phyloP scores from a whole-genome alignment of 2,113 vertebrate genomes.

The Sturnira hondurensis region DNA sequence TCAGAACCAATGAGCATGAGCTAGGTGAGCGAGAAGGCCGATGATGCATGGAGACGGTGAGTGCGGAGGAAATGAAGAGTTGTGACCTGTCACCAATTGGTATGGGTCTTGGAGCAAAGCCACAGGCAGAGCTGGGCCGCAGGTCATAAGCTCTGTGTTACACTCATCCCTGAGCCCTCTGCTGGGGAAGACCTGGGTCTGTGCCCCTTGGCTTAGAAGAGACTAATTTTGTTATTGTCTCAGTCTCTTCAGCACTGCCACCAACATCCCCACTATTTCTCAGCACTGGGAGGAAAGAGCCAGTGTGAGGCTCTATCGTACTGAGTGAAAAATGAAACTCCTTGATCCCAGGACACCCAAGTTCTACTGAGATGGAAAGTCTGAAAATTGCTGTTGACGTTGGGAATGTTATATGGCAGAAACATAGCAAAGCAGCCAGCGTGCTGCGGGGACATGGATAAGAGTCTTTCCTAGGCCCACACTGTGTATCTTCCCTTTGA shows the following conservation, averaged over 20 bases:
- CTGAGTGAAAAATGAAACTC: background rate
- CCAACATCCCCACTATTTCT: background rate
- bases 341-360: background rate
- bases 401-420: background rate
- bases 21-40: background rate
- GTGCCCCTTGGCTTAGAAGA: background rate
- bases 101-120: background rate
- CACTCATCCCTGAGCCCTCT: background rate
- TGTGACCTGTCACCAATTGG: background rate
- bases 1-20: constrained; percentile 21
- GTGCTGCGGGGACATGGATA: background rate
- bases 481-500: background rate
- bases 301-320: background rate
- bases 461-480: background rate
- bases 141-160: background rate
- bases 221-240: background rate
- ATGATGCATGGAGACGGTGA: background rate
- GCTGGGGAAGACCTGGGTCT: background rate
- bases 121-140: background rate
- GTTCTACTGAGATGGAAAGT: background rate
- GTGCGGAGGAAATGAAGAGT: background rate
- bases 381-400: background rate
- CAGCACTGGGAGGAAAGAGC: background rate
- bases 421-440: background rate
- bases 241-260: background rate